Evolutionary conservation across 2,113 vertebrate genomes (phyloP), one percentile per base, ranked within the genome.

Genomic region (Struthio camelus): DNA sequence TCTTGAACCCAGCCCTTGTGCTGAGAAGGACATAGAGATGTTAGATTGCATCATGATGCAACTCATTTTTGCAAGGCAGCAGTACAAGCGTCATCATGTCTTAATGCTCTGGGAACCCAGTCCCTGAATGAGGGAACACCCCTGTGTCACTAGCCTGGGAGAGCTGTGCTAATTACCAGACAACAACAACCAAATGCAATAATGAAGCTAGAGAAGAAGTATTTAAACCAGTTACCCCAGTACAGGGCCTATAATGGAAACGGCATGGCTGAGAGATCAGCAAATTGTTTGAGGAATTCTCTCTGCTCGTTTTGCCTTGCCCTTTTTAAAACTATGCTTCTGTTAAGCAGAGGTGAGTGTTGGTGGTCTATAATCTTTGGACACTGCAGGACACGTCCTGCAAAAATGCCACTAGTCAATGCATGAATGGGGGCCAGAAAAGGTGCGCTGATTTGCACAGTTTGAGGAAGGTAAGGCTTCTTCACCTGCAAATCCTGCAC

Each of bases 31-130:
- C 12, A 58, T 66, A 46, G 51, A 77, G 76, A n/a, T 58, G 82
- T 25, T 13, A 62, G 87, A 58, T 53, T 83, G 80, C 87, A 25
- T 34, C 71, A 28, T 48, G 86, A 81, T 20, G 77, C 70, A 91
- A 88, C 70, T 6, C 77, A 1, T 81, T 95, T 87, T 54, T 95
- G 88, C 95, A 93, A 95, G 88, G 82, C 91, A 89, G 92, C 91
- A 92, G 38, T 80, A 75, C 95, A 95, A 93, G 96, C 94, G 95
- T 93, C 80, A 79, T 95, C 95, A 95, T n/a, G 95, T 53, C 96
- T 56, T 61, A 67, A 16, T 8, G 64, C 77, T 85, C 84, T 90
- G 87, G 80, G 93, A 89, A 87, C 54, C 81, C 51, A 72, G 61
- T 28, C 72, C 66, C 32, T 70, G 90, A 46, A 76, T 70, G 14